Percentiles rank a stretch among this genome's conserved stretches.
phyloP scores from a whole-genome alignment of 2,888 invertebrate species.

The Heliconius ethilla region DNA sequence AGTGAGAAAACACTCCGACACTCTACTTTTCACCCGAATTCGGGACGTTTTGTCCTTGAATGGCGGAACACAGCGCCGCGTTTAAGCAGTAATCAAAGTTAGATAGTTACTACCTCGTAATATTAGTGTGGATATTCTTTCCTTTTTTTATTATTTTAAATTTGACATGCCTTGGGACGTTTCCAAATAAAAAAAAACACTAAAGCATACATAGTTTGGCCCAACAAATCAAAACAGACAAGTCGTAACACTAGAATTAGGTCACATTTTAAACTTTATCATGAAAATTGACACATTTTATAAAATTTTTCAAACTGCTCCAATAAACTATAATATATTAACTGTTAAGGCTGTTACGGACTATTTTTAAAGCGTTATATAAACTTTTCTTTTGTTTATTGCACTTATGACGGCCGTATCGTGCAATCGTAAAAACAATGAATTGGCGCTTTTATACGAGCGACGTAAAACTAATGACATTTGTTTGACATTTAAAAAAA shows the following conservation, averaged over 20 bases:
- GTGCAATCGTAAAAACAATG: constrained; percentile 40
- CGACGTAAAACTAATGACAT: constrained; percentile 30
- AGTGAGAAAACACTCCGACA: not conserved
- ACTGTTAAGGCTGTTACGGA: not conserved
- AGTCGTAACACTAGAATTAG: constrained; percentile 7
- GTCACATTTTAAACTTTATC: constrained; percentile 14
- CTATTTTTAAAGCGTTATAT: constrained; percentile 26
- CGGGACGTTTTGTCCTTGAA: not conserved
- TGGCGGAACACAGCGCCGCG: not conserved
- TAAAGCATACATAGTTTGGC: constrained; percentile 2
- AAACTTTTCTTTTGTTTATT: constrained; percentile 25
- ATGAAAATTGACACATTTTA: constrained; percentile 21
- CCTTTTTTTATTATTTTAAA: not conserved
- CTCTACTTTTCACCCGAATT: not conserved
- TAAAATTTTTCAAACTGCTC: constrained; percentile 11
- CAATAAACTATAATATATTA: constrained; percentile 21
- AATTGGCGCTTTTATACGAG: constrained; percentile 38
- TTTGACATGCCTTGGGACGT: constrained; percentile 12
- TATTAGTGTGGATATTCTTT: no score
- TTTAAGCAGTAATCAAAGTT: not conserved
- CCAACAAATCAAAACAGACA: not conserved
- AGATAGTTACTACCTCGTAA: no score
- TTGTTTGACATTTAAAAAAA: not conserved
- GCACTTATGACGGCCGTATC: constrained; percentile 35
- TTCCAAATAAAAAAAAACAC: constrained; percentile 12